phyloP scores from a whole-genome alignment of 1,140 invertebrate genomes.

The Calephelis virginiensis region DNA sequence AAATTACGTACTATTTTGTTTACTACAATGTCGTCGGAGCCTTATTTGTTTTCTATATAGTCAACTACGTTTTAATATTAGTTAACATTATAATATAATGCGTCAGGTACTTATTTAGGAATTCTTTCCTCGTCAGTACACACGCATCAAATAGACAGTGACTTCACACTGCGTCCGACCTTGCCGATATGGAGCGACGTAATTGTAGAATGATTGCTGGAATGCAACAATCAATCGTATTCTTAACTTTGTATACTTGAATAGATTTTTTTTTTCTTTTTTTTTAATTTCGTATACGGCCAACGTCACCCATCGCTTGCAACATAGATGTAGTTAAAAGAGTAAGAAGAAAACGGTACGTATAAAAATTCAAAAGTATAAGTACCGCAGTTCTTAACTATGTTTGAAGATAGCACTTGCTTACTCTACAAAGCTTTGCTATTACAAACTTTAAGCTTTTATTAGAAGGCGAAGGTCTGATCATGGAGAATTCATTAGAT shows the following conservation, averaged over 20 bases:
- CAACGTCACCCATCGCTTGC: no score
- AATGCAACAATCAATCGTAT: conserved; percentile 37
- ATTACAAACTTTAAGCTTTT: no score
- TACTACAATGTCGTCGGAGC: background rate
- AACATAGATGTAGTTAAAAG: no score
- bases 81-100: conserved; percentile 16
- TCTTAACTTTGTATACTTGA: background rate
- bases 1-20: background rate
- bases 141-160: conserved; percentile 44
- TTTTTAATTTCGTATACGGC: background rate
- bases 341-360: no score
- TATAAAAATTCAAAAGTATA: no score
- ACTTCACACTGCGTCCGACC: conserved; percentile 56
- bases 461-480: no score
- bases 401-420: no score
- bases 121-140: conserved; percentile 55
- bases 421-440: no score
- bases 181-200: conserved; percentile 57
- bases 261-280: background rate
- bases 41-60: conserved; percentile 4
- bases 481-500: no score
- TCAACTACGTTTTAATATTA: conserved; percentile 11
- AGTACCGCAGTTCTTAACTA: no score
- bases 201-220: conserved; percentile 59
- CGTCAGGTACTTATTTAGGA: conserved; percentile 35